phyloP scores from a whole-genome alignment of 2,797 vertebrate genomes.

The Spinus pinus region DNA sequence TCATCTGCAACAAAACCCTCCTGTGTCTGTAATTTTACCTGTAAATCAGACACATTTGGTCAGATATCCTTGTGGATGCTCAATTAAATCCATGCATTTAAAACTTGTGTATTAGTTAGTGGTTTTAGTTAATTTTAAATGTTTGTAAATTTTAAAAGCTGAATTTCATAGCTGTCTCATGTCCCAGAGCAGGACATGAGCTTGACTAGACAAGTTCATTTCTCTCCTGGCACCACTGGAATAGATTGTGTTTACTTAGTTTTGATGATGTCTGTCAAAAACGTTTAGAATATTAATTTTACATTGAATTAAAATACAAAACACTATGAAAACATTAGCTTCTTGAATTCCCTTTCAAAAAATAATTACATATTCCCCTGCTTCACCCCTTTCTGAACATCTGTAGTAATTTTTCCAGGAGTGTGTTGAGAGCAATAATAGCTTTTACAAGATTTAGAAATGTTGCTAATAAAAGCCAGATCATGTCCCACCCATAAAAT shows the following conservation, averaged over 20 bases:
- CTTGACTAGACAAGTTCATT: not conserved
- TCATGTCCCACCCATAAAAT: not conserved
- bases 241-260: not conserved
- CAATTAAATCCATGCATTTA: not conserved
- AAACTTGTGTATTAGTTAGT: not conserved
- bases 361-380: not conserved
- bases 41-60: not conserved
- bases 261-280: not conserved
- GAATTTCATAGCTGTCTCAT: not conserved
- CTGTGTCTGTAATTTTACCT: not conserved
- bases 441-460: not conserved
- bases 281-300: not conserved
- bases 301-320: not conserved
- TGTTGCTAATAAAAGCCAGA: not conserved
- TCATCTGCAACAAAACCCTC: not conserved
- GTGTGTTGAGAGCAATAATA: not conserved
- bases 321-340: not conserved
- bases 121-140: not conserved
- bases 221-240: not conserved
- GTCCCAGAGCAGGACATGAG: not conserved
- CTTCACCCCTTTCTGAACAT: not conserved
- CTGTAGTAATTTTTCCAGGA: not conserved
- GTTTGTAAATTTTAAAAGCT: not conserved
- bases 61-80: rapidly evolving
- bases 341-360: not conserved